Base-by-base conservation (phyloP, 1,140 invertebrate genomes). In the Neocloeon triangulifer region DNA sequence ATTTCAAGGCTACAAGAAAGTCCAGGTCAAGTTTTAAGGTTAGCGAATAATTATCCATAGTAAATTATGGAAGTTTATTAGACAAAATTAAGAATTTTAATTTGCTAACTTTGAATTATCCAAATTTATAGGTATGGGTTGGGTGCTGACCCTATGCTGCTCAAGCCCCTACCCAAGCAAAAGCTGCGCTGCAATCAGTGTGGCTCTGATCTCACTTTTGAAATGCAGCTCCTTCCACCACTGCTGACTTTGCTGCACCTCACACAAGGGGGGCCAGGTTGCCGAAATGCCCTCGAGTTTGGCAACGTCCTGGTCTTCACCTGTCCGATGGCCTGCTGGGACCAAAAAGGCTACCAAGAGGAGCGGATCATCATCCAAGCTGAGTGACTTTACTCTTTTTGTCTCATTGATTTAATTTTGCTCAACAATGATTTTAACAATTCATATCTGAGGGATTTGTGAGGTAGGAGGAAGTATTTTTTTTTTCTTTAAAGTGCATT, bases 281-380 rank as follows among this genome's bases (percentile, higher is more conserved):
- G 31, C 45, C 26, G 37, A 39, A 22, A 52, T 2, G 54, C 62
- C 9, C 56, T 82, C 19, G 80, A 88, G 51, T 85, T 75, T 50
- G 75, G 81, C 6, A 81, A 74, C 19, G 69, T 81, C 7, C 50
- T 81, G 19, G 50, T 86, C 13, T 84, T 72, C 42, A 78, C 79
- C 2, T 88, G 81, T 46, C 49, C 62, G n/a, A 61, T 64, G 41
- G 82, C 74, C 48, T 88, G 80, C 49, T 88, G 81, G 80, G 64
- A 65, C 27, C 51, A 62, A 3, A 61, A 61, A 7, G 70, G 75
- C 41, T 59, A 64, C 37, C 62, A 69, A 35, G 60, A 69, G 39
- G 81, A 86, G 53, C 55, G 59, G 36, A 62, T 78, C 22, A 49
- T 82, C 38, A 66, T 85, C 41, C 79, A 84, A 56, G 58, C 64